Evolutionary conservation across 2,797 vertebrate genomes (phyloP), one percentile per base, ranked within the genome.

Genomic region (Paguma larvata): DNA sequence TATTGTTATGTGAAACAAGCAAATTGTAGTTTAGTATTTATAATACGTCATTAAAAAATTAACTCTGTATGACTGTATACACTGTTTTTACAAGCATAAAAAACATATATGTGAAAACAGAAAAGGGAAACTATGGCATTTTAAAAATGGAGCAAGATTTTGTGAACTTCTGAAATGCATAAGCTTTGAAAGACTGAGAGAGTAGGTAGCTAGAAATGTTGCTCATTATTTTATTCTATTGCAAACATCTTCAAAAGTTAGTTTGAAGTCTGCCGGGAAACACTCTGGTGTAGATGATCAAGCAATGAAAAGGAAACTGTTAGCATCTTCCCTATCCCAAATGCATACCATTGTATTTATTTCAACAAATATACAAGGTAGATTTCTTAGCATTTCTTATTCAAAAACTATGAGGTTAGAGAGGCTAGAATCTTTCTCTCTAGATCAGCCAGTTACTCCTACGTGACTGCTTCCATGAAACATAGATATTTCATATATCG

Each of bases 141-240:
- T 91, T 85, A 38, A 63, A 92, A 91, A 75, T 91, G 46, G 91
- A 91, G 38, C 13, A 89, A 83, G 44, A 70, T 51, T 92, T 85
- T 95, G 14, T 90, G 44, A 97, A 27, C 67, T 27, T 85, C 82
- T 88, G 23, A 97, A 34, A 63, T 89, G 19, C 88, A 48, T 78
- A 88, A 85, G 23, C 41, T 91, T 97, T 94, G 85, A 93, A 94
- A 98, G 51, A 38, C 38, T 88, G 72, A 94, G 44, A 92, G 51
- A 83, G 56, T 83, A 86, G 32, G 78, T 82, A 19, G 23, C 67
- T 93, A 53, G 48, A 96, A 92, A 89, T 97, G 30, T 86, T 93
- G 62, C 91, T 97, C 78, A 85, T 91, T 97, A 93, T 94, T 96
- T 95, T 91, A 91, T 92, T 93, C 46, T 94, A 70, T 88, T 96